Percentiles rank a stretch among this genome's conserved stretches.
These are phyloP conservation scores for Strix uralensis DNA, from an alignment of 2,113 vertebrate genomes.

Conservation along the genomic window DNA sequence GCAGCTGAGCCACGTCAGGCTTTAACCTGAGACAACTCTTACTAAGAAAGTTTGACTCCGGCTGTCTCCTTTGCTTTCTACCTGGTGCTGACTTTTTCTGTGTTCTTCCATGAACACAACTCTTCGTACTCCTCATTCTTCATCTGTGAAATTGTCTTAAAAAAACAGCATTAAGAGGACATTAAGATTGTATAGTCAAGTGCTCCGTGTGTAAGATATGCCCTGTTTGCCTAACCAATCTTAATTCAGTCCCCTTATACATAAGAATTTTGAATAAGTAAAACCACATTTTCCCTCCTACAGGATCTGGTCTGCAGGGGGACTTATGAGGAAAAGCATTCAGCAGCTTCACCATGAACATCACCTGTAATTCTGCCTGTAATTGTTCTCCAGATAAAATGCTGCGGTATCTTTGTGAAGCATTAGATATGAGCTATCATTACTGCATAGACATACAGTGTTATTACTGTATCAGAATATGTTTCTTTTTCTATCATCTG, in stretches of 20 bases:
- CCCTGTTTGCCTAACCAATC: neutral
- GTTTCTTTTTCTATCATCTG: neutral
- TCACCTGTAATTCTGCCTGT: neutral
- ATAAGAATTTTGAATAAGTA: neutral
- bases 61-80: neutral
- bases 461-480: neutral
- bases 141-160: neutral
- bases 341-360: neutral
- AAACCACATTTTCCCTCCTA: fast-evolving
- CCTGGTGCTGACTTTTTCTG: neutral
- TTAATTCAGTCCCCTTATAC: neutral
- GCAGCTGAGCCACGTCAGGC: neutral
- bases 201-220: neutral
- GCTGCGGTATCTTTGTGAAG: neutral
- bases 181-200: neutral
- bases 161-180: neutral
- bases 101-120: neutral
- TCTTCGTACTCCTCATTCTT: neutral
- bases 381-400: neutral
- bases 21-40: neutral
- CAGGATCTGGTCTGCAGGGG: neutral
- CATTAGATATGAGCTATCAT: neutral
- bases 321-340: neutral
- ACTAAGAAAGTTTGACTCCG: neutral
- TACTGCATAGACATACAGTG: neutral